Evolutionary conservation across 2,888 invertebrate genomes (phyloP).

Genomic region (Dryomyza anilis): DNA sequence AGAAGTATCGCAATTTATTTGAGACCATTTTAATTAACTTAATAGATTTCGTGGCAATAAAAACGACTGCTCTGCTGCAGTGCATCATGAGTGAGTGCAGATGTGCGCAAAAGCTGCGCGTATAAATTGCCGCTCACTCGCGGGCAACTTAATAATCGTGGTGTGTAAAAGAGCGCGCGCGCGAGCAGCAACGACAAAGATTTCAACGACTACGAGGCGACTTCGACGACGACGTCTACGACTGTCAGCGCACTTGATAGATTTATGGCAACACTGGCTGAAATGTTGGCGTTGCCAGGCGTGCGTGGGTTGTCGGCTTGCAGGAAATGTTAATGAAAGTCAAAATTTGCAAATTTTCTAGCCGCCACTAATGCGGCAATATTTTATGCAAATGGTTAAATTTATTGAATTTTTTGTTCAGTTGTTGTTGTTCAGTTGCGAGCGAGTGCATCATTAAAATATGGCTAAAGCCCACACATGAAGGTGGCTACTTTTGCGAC

Average conservation of each 20-base stretch:
- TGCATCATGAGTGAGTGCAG: background rate
- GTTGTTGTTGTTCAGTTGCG: background rate
- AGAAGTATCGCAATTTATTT: slow-evolving; percentile 19
- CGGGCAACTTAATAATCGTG: slow-evolving; percentile 3
- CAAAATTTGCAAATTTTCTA: too few relatives aligned
- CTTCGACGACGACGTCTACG: too few relatives aligned
- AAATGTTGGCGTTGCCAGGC: slow-evolving; percentile 12
- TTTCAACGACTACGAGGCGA: too few relatives aligned
- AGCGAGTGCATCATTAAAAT: background rate
- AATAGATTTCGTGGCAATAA: slow-evolving; percentile 20
- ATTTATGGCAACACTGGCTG: slow-evolving; percentile 17
- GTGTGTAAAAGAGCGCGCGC: slow-evolving; percentile 4
- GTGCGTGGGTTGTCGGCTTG: slow-evolving; percentile 3
- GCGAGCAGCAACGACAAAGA: background rate
- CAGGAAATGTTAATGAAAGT: background rate
- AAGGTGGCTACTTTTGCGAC: background rate
- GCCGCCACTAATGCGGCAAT: too few relatives aligned
- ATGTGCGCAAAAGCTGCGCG: background rate
- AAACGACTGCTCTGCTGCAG: background rate
- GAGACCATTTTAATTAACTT: slow-evolving; percentile 26
- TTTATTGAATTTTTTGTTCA: too few relatives aligned
- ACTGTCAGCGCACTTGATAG: slow-evolving; percentile 8
- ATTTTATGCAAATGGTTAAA: too few relatives aligned
- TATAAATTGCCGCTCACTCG: background rate
- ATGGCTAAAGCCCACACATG: background rate